Evolutionary conservation across 2,113 vertebrate species (phyloP), one percentile per base, ranked within the genome.

Genomic region (Heliornis fulica): DNA sequence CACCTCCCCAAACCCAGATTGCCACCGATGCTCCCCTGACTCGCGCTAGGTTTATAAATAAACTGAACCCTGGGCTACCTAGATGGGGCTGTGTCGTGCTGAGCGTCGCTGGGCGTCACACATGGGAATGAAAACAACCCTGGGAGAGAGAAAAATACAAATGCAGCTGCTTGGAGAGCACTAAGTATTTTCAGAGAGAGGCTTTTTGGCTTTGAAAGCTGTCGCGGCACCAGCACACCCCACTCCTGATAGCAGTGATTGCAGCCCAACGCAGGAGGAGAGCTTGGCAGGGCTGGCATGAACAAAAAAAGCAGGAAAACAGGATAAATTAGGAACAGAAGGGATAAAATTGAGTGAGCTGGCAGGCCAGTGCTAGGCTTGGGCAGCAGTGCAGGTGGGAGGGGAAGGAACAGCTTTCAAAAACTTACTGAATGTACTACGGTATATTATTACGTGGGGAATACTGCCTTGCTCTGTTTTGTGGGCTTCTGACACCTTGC

Each of bases 171-270:
- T 59, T 41, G 41, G 46, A 89, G 60, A 93, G 74, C 74, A 34
- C 34, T 3, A 0, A 28, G 32, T 29, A 40, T 48, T 54, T 53
- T 21, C 31, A 45, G 50, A 38, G 34, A 75, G 19, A 76, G 23
- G 32, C 10, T 61, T 69, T 51, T 9, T 29, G 68, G 54, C 54
- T 90, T n/a, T 63, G 13, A 43, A 87, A 70, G 74, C 53, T 46
- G 10, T 5, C 1, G 2, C 2, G 4, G 80, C 40, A 64, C 83
- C 3, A 28, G 80, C 51, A 66, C 38, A 80, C 3, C 76, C 38
- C 46, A 22, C 19, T 54, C 0, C n/a, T 26, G 50, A 20, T 0
- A 53, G 57, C 3, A 70, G 50, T 0, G 0, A 41, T 0, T 32
- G 32, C 79, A 86, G 63, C 34, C 69, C 56, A 2, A 28, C 3